Base-by-base conservation (phyloP, 2,113 vertebrate species). In the Sinocyclocheilus rhinocerous region DNA sequence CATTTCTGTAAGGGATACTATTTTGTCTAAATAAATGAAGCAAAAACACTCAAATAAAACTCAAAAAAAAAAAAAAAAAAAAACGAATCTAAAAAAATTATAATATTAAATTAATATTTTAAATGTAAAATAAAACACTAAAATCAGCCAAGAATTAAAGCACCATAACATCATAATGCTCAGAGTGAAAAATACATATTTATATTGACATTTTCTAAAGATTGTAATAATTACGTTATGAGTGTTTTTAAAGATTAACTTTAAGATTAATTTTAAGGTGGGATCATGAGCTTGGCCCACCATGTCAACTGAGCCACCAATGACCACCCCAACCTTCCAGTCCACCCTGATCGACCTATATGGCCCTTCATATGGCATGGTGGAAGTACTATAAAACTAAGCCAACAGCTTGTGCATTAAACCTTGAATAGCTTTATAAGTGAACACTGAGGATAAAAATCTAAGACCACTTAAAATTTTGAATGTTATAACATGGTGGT, bases 31-130 rank as follows among this genome's bases (percentile, higher is more conserved):
- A 57, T 7, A 57, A 57, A 20, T 57, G 18, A 57, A 57, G 42
- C 9, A 45, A 10, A 45, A 48, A 48, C 45, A 48, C 45, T 48
- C 9, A 48, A 48, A 12, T 42, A 45, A 45, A 45, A 45, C 0
- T n/a, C n/a, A n/a, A n/a, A n/a, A n/a, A n/a, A 48, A 48, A 12
- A 0, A 0, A 0, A 0, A 3, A 45, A 45, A 45, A 45, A 45
- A 48, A 48, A 48, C 11, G 11, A 48, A 48, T 48, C 42, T 45
- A 48, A 11, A 48, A 48, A 8, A 42, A 1, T 8, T 8, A 10
- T 39, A 39, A 39, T 39, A 42, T 48, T 11, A 48, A 48, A 12
- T 48, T 48, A 11, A 50, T 15, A 50, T 50, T 50, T 52, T 52
- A 52, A 16, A 52, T 16, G 50, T 52, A 52, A 61, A 59, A 61